Base-by-base conservation (phyloP, 2,888 invertebrate genomes). In the Sphaerophoria taeniata region DNA sequence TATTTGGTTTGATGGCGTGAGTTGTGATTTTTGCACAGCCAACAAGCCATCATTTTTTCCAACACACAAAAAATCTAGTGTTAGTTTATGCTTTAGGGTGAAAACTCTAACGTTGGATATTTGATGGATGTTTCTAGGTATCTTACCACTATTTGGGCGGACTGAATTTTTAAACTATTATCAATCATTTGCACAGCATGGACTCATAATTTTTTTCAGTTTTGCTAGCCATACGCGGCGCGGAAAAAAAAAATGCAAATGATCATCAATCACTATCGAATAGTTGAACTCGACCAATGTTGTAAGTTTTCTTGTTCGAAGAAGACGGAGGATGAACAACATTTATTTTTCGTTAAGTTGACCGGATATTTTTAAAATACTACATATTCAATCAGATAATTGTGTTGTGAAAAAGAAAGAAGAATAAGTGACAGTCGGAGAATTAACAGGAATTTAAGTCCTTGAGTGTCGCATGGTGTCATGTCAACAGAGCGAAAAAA, bases 131-230 rank as follows among this genome's bases (percentile, higher is more conserved):
- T 79, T 83, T 74, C 74, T 83, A 74, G 79, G 79, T 79, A 79
- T 70, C 78, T 79, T 79, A 70, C 79, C 70, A 60, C 76, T 63
- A 70, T 72, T 85, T 81, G 81, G 85, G 85, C 80, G 85, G 85
- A 85, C 81, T 85, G 81, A 81, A 77, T 85, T 81, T 85, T 73
- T 81, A 85, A 85, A 77, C 85, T 85, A 77, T 77, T 81, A 85
- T 85, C 81, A 85, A 85, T 85, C 85, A 85, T 72, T 58, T 63
- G 81, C 76, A 34, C 76, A 43, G 75, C 76, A n/a, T 67, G 60
- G 73, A 63, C 73, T 85, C 85, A 81, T 85, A 81, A 81, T 81
- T 81, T 85, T 81, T 85, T 67, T 14, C 4, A 43, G 6, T 14
- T 2, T 51, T 51, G 9, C 24, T 51, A 16, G 14, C 51, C 39